Evolutionary conservation across 2,113 vertebrate genomes (phyloP).

Genomic region (Isichthys henryi): DNA sequence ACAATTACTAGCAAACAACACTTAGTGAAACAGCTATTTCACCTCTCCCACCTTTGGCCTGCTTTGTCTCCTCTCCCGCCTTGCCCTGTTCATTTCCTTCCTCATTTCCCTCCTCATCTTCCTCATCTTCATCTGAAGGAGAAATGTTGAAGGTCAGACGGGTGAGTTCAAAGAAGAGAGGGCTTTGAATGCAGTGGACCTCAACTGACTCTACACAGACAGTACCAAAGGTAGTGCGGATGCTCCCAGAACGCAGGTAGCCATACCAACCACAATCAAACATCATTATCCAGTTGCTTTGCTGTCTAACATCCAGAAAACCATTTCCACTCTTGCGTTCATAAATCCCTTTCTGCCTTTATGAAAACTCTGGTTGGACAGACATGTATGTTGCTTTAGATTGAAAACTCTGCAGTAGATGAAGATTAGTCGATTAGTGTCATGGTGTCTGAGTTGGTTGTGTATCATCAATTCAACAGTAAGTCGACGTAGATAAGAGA

Average conservation of each 20-base stretch:
- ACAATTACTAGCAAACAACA: not conserved
- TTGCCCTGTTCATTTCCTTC: conserved; percentile 10
- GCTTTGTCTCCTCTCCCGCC: not conserved
- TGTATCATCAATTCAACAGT: not conserved
- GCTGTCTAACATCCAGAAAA: not conserved
- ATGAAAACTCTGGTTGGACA: not conserved
- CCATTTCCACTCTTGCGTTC: not conserved
- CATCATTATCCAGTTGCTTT: not conserved
- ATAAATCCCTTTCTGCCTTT: not conserved
- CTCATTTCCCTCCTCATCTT: conserved; percentile 19
- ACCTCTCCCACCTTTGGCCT: not conserved
- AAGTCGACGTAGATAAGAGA: not conserved
- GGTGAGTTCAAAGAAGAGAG: not conserved
- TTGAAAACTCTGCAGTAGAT: not conserved
- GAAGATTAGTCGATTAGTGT: not conserved
- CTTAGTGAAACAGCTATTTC: not conserved
- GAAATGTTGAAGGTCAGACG: not conserved
- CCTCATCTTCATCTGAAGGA: conserved; percentile 9
- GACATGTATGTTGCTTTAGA: not conserved
- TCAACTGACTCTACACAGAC: not conserved
- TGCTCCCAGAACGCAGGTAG: not conserved
- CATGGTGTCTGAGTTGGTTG: not conserved
- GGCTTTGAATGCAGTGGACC: not conserved
- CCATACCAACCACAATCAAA: not conserved
- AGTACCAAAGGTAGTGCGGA: not conserved